phyloP scores from a whole-genome alignment of 2,888 invertebrate genomes.

The Eupsilia transversa region DNA sequence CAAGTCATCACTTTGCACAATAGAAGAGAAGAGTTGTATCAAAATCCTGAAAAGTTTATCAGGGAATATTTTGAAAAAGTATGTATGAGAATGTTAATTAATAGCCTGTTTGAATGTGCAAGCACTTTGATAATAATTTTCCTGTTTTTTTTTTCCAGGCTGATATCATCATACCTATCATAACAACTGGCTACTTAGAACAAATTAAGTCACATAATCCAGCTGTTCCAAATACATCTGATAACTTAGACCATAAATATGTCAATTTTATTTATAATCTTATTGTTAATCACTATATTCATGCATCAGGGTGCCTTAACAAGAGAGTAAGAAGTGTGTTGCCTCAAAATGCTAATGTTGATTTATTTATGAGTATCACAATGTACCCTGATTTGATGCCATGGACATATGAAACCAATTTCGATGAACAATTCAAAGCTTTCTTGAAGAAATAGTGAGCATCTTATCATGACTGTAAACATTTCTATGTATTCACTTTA shows the following conservation, averaged over 20 bases:
- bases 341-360: slow-evolving; percentile 80
- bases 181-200: slow-evolving; percentile 88
- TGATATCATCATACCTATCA: slow-evolving; percentile 89
- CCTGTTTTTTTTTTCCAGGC: slow-evolving; percentile 80
- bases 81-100: slow-evolving; percentile 34
- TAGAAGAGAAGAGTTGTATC: slow-evolving; percentile 87
- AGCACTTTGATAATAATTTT: slow-evolving; percentile 6
- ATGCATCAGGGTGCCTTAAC: slow-evolving; percentile 87
- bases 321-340: slow-evolving; percentile 88
- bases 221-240: slow-evolving; percentile 80
- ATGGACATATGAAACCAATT: slow-evolving; percentile 86
- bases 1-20: slow-evolving; percentile 86
- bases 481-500: slow-evolving; percentile 1
- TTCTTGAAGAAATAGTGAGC: slow-evolving; percentile 75
- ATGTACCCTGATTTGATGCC: slow-evolving; percentile 88
- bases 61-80: slow-evolving; percentile 91
- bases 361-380: slow-evolving; percentile 78
- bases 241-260: slow-evolving; percentile 88
- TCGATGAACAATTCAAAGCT: slow-evolving; percentile 86
- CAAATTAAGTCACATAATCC: slow-evolving; percentile 82
- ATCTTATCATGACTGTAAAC: background rate
- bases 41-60: slow-evolving; percentile 90
- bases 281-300: slow-evolving; percentile 86
- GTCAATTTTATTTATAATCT: slow-evolving; percentile 87
- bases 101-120: background rate